Conservation (phyloP, 2,888 invertebrate species). For the Ormyrus labotus region DNA sequence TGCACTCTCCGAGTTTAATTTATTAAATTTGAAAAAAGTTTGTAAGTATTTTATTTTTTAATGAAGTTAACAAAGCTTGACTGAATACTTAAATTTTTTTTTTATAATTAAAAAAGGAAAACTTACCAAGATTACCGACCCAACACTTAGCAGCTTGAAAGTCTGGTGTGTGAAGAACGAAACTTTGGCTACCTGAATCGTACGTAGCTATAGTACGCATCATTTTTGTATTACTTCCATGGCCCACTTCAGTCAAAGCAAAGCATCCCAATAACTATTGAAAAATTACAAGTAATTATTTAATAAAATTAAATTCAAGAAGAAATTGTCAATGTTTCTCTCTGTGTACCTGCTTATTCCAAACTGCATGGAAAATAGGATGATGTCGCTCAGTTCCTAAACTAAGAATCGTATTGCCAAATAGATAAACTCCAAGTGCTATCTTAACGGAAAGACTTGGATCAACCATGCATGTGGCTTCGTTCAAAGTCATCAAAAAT, state of each 20-base stretch:
- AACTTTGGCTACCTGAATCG: constrained; percentile 82
- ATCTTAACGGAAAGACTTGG: constrained; percentile 88
- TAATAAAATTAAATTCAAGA: not conserved
- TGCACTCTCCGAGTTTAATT: no score
- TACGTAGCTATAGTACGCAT: constrained; percentile 92
- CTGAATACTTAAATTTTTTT: no score
- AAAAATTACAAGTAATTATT: not conserved
- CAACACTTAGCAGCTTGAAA: constrained; percentile 90
- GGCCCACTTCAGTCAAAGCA: constrained; percentile 92
- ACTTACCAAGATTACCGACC: constrained; percentile 85
- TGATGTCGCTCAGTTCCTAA: constrained; percentile 86
- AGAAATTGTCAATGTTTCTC: not conserved
- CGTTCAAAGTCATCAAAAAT: constrained; percentile 85
- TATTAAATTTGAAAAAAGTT: no score
- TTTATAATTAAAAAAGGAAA: not conserved
- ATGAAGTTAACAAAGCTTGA: no score
- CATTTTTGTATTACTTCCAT: constrained; percentile 92
- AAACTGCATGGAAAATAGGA: constrained; percentile 83
- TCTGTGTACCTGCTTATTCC: constrained; percentile 82
- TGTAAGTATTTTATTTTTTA: no score
- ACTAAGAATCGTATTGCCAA: constrained; percentile 85
- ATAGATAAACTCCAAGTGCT: constrained; percentile 85
- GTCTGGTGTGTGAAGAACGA: constrained; percentile 85
- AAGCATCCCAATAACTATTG: constrained; percentile 83
- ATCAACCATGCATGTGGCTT: constrained; percentile 83